Base-by-base conservation (phyloP, 2,888 invertebrate genomes). In the Calameuta filiformis region DNA sequence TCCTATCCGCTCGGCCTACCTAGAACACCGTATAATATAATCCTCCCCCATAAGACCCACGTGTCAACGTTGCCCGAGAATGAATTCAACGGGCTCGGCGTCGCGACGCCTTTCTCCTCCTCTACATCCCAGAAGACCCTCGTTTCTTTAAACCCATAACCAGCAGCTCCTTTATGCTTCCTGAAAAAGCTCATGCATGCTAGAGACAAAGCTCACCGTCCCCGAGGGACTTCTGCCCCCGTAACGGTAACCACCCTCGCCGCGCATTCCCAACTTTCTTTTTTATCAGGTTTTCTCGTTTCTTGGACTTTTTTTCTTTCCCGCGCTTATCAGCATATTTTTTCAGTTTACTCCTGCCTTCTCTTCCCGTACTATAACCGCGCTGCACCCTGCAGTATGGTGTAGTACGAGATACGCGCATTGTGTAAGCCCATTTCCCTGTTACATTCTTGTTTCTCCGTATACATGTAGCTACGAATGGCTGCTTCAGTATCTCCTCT, bases 401-500 rank as follows among this genome's bases (percentile, higher is more conserved):
- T 40, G 6, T 6, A 23, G 40, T 15, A 23, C 9, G 1, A 15
- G 40, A 23, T 56, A 56, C 40, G 40, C 23, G 4, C 23, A 56
- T 23, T 56, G 15, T 9, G 40, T 15, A 56, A 56, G 23, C 23
- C 40, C 40, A 56, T 15, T 35, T 35, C 35, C 35, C 35, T 35
- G 3, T 35, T 35, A 12, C 12, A 35, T 12, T 12, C 40, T 37
- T 75, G 68, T 76, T 74, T 79, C 69, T 79, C n/a, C 12, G 12
- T n/a, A 30, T 37, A 15, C 73, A 12, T 40, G 31, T n/a, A 23
- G 69, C 74, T 75, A 69, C 34, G 35, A 71, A 71, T 23, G 37
- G 3, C 68, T 23, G n/a, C 35, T 30, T 33, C 30, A 33, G 79
- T 79, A 79, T 79, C 81, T 83, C 75, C 34, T 40, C 78, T 78